Conservation (phyloP, 92 coral and sea anemone species). For the Galaxea fascicularis region DNA sequence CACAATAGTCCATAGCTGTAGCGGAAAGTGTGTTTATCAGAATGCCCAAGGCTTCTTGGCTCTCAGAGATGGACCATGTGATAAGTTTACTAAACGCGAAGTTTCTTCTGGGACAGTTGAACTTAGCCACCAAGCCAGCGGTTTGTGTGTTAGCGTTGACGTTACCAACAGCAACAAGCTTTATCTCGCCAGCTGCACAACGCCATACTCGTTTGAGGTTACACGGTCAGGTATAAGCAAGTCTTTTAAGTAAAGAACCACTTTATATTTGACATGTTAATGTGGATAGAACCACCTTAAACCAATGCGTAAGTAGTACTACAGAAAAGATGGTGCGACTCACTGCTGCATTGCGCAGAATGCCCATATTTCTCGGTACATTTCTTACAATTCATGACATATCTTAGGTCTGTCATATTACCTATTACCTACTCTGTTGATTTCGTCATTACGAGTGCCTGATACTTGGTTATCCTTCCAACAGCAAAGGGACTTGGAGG, state of each 20-base stretch:
- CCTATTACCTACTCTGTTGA: too few species aligned
- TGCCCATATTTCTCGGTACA: too few species aligned
- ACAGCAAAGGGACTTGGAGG: too few species aligned
- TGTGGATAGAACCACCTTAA: too few species aligned
- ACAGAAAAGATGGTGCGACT: too few species aligned
- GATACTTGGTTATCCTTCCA: too few species aligned
- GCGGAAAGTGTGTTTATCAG: slow-evolving; percentile 75
- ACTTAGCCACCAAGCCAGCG: slow-evolving; percentile 61
- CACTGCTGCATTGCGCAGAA: too few species aligned
- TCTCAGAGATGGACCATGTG: slow-evolving; percentile 68
- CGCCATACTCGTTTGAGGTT: slow-evolving; percentile 54
- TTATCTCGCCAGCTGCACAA: slow-evolving; percentile 62
- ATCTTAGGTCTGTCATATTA: too few species aligned
- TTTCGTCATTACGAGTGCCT: too few species aligned
- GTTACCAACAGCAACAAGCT: slow-evolving; percentile 55
- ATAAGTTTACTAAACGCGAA: slow-evolving; percentile 47
- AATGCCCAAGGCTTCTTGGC: slow-evolving; percentile 52
- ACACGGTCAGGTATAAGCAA: slow-evolving; percentile 68
- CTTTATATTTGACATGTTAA: not conserved
- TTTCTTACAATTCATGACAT: too few species aligned
- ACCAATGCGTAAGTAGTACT: too few species aligned
- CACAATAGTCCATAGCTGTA: slow-evolving; percentile 77
- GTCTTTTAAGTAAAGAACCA: not conserved
- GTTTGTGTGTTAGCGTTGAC: slow-evolving; percentile 68
- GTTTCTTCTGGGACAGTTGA: slow-evolving; percentile 38